These are phyloP conservation scores for Cyclopterus lumpus DNA, from an alignment of 2,797 vertebrate species.

Conservation along the genomic window DNA sequence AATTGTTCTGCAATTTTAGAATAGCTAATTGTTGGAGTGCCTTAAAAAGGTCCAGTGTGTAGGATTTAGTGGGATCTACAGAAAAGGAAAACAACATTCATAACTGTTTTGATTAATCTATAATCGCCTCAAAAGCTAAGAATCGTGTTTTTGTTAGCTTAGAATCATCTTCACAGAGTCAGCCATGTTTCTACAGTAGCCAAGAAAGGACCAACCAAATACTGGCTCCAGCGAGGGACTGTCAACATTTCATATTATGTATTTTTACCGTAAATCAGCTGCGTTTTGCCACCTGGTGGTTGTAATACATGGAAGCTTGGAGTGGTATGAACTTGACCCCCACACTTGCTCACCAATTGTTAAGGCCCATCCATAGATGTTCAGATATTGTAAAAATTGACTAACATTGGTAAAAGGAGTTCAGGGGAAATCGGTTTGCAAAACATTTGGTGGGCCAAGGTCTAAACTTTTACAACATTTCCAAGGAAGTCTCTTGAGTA, in stretches of 20 bases:
- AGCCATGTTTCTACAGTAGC: too few species aligned
- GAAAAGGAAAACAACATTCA: too few species aligned
- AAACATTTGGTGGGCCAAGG: background rate
- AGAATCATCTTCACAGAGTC: too few species aligned
- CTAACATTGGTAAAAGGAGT: background rate
- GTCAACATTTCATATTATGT: background rate
- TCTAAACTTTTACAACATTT: background rate
- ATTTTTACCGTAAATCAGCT: background rate
- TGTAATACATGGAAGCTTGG: background rate
- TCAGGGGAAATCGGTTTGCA: background rate
- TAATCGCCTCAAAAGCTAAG: too few species aligned
- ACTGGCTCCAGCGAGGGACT: background rate
- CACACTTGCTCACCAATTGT: background rate
- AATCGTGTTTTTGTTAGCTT: too few species aligned
- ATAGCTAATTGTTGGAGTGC: background rate
- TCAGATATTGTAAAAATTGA: background rate
- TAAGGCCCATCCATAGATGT: background rate
- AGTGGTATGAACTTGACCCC: background rate
- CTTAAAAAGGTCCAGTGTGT: background rate
- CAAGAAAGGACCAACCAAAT: background rate
- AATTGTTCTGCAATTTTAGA: background rate
- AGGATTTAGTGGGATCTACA: too few species aligned
- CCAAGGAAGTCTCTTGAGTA: background rate
- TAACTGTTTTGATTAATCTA: background rate
- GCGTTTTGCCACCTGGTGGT: background rate